phyloP scores from a whole-genome alignment of 1,140 invertebrate species.

The Procambarus virginalis region DNA sequence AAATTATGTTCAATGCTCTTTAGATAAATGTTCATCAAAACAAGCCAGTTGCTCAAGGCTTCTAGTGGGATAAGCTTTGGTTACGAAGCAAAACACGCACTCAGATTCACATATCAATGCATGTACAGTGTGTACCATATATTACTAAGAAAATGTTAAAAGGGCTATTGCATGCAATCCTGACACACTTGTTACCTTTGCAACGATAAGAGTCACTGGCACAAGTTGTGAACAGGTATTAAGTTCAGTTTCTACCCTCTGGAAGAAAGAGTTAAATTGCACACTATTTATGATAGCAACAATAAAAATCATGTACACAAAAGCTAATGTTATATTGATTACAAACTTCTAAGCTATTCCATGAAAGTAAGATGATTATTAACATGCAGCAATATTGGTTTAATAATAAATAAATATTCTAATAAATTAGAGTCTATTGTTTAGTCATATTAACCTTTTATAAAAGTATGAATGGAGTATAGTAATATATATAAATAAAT shows the following conservation, averaged over 20 bases:
- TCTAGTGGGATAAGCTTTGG: not conserved
- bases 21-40: not conserved
- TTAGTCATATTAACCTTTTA: slow-evolving; percentile 1
- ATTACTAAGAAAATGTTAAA: not conserved
- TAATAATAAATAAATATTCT: slow-evolving; percentile 14
- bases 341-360: not conserved
- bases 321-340: slow-evolving; percentile 16
- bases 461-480: not conserved
- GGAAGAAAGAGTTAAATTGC: slow-evolving; percentile 52
- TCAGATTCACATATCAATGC: too few relatives aligned
- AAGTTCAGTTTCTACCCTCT: slow-evolving; percentile 69
- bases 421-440: slow-evolving; percentile 29
- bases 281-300: slow-evolving; percentile 11
- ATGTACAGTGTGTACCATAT: too few relatives aligned
- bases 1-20: not conserved
- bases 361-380: slow-evolving; percentile 23
- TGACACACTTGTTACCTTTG: slow-evolving; percentile 65
- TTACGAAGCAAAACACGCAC: not conserved
- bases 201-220: slow-evolving; percentile 62
- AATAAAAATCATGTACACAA: not conserved
- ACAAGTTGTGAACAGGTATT: slow-evolving; percentile 66
- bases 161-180: slow-evolving; percentile 32
- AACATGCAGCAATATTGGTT: slow-evolving; percentile 20
- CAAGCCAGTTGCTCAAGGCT: not conserved
- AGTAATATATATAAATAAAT: not conserved